Evolutionary conservation across 2,797 vertebrate species (phyloP).

Genomic region (Spinus pinus): DNA sequence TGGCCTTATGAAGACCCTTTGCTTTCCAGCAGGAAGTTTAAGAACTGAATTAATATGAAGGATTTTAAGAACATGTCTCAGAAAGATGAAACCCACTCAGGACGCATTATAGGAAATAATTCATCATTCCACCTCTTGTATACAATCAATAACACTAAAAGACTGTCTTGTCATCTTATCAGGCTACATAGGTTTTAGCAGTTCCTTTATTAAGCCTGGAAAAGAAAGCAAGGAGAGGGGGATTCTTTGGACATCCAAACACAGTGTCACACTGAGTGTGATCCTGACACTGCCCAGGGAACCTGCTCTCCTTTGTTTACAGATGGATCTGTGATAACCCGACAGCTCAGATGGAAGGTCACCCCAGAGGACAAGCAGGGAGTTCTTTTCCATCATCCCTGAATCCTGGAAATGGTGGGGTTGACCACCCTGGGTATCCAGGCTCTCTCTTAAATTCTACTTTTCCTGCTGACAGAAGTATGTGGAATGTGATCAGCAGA

Average conservation of each 20-base stretch:
- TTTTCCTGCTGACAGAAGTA: constrained; percentile 52
- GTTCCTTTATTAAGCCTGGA: constrained; percentile 74
- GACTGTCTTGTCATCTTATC: constrained; percentile 77
- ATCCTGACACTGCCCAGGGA: constrained; percentile 73
- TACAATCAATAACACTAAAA: constrained; percentile 79
- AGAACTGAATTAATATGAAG: constrained; percentile 23
- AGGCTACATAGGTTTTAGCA: constrained; percentile 72
- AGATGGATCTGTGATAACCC: constrained; percentile 75
- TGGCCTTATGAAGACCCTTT: not conserved
- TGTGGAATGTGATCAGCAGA: constrained; percentile 58
- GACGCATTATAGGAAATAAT: constrained; percentile 64
- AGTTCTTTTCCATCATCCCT: constrained; percentile 64
- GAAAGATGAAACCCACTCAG: constrained; percentile 39
- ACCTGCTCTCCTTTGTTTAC: constrained; percentile 74
- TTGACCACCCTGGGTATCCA: constrained; percentile 52
- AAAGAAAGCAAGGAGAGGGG: constrained; percentile 61
- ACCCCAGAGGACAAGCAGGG: constrained; percentile 52
- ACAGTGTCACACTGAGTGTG: constrained; percentile 76
- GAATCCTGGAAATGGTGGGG: constrained; percentile 7
- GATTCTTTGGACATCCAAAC: constrained; percentile 75
- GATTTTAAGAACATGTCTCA: constrained; percentile 33
- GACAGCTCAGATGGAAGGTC: constrained; percentile 65
- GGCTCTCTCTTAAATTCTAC: constrained; percentile 30
- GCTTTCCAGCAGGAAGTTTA: constrained; percentile 46
- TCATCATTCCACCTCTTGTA: constrained; percentile 68